Evolutionary conservation across 2,888 invertebrate genomes (phyloP).

Genomic region (Myopa tessellatipennis): DNA sequence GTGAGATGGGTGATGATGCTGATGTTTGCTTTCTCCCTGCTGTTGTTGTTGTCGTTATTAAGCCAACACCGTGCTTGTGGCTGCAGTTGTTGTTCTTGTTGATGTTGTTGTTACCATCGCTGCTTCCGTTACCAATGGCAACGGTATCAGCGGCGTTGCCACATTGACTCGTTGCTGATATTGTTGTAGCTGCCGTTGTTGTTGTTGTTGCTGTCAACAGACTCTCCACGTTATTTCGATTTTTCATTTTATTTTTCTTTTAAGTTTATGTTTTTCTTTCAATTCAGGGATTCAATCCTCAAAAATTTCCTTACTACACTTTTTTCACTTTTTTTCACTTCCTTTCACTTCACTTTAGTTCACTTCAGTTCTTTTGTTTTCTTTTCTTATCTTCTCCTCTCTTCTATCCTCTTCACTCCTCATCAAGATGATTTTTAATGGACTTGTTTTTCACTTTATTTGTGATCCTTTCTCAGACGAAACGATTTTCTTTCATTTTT

Average conservation of each 20-base stretch:
- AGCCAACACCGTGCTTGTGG: slow-evolving; percentile 34
- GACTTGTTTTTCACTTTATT: too few species aligned
- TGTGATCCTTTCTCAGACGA: too few species aligned
- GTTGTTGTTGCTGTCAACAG: slow-evolving; percentile 49
- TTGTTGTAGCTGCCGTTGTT: slow-evolving; percentile 26
- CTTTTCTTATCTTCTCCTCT: not conserved
- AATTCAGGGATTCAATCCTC: not conserved
- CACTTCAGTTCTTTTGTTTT: not conserved
- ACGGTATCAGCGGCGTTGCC: slow-evolving; percentile 26
- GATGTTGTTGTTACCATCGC: slow-evolving; percentile 42
- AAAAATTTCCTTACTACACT: too few species aligned
- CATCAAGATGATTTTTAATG: too few species aligned
- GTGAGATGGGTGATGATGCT: slow-evolving; percentile 48
- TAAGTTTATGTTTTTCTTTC: slow-evolving; percentile 21
- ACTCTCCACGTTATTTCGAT: slow-evolving; percentile 60
- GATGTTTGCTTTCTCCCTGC: slow-evolving; percentile 28
- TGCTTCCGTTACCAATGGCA: slow-evolving; percentile 30
- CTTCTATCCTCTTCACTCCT: too few species aligned
- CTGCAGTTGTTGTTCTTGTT: slow-evolving; percentile 42
- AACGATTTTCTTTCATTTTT: too few species aligned
- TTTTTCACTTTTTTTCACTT: slow-evolving; percentile 31
- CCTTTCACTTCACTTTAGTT: slow-evolving; percentile 19
- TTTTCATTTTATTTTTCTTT: slow-evolving; percentile 56
- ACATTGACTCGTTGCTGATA: slow-evolving; percentile 41
- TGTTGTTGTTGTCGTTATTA: slow-evolving; percentile 47